Base-by-base conservation (phyloP, 1,140 invertebrate genomes). In the Ctenoplectra terminalis region DNA sequence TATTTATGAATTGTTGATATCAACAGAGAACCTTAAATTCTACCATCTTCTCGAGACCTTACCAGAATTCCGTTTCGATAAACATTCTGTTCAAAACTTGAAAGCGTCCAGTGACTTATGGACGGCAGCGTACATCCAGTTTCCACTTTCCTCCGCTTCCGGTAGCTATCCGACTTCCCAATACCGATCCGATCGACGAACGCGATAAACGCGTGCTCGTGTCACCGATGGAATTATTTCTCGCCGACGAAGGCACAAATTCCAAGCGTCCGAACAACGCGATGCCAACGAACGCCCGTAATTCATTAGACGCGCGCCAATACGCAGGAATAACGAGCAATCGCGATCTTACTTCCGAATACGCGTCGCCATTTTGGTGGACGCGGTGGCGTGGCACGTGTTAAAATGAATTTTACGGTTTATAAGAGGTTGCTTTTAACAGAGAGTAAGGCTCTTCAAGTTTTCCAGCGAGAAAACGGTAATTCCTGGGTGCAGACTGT, bases 261-360 rank as follows among this genome's bases (percentile, higher is more conserved):
- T 17, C 43, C 29, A 3, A 56, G 26, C 54, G 70, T 60, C 11
- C 11, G 26, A 60, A 43, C 20, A 17, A 60, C 46, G 40, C 43
- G 31, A 13, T 6, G 70, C n/a, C 29, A 5, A 37, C 15, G 7
- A 23, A 37, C 52, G 34, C 5, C 23, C 20, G 26, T 46, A 63
- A 72, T 80, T 72, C 69, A 58, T 80, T 74, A 80, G 60, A 74
- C 34, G 50, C 78, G 78, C 60, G 40, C n/a, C 58, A 2, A 56
- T 80, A 74, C 60, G 46, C 60, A 48, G 70, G 6, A 46, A 74
- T 80, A 80, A 74, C 70, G 78, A 80, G 78, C 70, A 23, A 17
- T 23, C 15, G 26, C 9, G 23, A 50, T 71, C 37, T 43, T 60
- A 0, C 40, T 8, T 20, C 66, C 11, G 2, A 17, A 37, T 29